These are phyloP conservation scores for Yponomeuta sedellus DNA, from an alignment of 2,888 invertebrate species.

Conservation along the genomic window DNA sequence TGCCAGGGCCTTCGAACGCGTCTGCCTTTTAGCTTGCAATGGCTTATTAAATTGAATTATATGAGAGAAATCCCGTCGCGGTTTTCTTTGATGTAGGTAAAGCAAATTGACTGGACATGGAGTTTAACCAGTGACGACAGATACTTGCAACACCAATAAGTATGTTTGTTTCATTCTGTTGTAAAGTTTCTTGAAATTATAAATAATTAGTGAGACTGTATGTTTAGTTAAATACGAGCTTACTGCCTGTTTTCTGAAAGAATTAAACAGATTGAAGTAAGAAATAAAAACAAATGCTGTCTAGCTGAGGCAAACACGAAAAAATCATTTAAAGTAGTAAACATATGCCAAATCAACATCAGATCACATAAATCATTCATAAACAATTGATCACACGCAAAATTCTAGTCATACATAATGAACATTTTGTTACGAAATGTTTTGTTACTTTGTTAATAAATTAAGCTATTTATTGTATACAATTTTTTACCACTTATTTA, in stretches of 20 bases:
- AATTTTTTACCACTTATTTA: slow-evolving; percentile 60
- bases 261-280: no score
- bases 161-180: no score
- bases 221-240: neutral
- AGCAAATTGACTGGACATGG: no score
- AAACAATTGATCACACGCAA: slow-evolving; percentile 32
- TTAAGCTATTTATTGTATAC: slow-evolving; percentile 65
- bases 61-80: no score
- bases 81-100: no score
- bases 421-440: slow-evolving; percentile 42
- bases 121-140: no score
- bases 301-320: no score
- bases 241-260: neutral
- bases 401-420: slow-evolving; percentile 54
- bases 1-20: no score
- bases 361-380: slow-evolving; percentile 21
- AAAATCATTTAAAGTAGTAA: neutral
- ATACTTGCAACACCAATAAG: no score
- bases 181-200: neutral
- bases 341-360: neutral
- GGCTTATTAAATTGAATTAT: no score
- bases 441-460: slow-evolving; percentile 36
- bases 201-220: slow-evolving; percentile 2
- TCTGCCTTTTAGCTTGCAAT: no score
- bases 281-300: no score